Percentiles rank a stretch among this genome's conserved stretches.
Conservation (phyloP, 2,888 invertebrate species). For the Sesamia inferens region DNA sequence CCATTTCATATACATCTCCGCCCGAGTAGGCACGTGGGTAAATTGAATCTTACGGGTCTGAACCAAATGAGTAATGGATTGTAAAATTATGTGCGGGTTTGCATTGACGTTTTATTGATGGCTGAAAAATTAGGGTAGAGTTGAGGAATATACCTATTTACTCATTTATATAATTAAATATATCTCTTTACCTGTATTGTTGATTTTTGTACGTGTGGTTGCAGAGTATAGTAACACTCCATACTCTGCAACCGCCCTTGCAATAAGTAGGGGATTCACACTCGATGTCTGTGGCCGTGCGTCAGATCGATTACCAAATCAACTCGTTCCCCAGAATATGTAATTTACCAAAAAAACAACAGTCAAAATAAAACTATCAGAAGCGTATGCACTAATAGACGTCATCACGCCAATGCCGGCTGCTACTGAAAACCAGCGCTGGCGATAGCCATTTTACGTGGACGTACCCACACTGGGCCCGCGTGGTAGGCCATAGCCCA, state of each 20-base stretch:
- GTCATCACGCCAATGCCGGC: no score
- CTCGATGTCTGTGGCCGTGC: neutral
- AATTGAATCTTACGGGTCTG: constrained; percentile 61
- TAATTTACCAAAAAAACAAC: no score
- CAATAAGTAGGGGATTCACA: no score
- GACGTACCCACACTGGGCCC: no score
- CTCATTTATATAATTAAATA: neutral
- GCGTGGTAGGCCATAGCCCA: no score
- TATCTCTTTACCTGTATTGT: neutral
- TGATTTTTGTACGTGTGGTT: neutral
- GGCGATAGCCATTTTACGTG: no score
- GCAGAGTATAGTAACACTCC: neutral
- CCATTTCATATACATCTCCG: constrained; percentile 55
- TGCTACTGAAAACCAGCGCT: no score
- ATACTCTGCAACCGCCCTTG: no score
- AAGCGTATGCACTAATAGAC: no score
- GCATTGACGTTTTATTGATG: constrained; percentile 46
- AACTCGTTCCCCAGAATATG: no score
- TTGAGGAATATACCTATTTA: neutral
- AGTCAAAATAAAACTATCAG: no score
- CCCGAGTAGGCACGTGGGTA: constrained; percentile 39
- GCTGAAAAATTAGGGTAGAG: neutral
- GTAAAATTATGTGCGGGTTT: constrained; percentile 60
- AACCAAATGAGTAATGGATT: constrained; percentile 63
- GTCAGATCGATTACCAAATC: no score